A percentile compares a stretch with the other conserved stretches of the same genome.
Conservation (phyloP, 2,797 vertebrate species). For the Muscicapa comitata region DNA sequence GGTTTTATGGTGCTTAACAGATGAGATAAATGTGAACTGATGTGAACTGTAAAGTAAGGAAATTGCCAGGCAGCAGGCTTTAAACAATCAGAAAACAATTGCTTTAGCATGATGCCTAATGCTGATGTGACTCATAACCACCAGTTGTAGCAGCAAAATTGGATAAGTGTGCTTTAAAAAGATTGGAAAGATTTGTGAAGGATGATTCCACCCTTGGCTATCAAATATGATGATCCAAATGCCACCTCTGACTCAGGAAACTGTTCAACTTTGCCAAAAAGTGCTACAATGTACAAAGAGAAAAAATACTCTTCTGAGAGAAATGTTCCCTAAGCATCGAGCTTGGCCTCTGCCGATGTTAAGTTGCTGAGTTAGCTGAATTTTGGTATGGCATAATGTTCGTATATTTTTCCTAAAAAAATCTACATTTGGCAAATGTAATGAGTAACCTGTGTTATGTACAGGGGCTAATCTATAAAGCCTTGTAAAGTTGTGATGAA, state of each 20-base stretch:
- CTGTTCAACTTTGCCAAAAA: neutral
- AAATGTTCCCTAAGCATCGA: neutral
- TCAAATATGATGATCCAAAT: neutral
- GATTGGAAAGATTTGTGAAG: neutral
- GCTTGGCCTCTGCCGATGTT: neutral
- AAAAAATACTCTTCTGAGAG: neutral
- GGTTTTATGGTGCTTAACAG: neutral
- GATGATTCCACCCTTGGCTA: neutral
- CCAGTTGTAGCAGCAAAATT: neutral
- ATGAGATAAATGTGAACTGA: neutral
- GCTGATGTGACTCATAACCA: neutral
- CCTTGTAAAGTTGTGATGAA: neutral
- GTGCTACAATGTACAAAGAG: neutral
- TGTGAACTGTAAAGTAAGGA: neutral
- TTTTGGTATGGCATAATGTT: neutral
- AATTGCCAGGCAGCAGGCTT: neutral
- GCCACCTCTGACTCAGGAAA: neutral
- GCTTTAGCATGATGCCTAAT: neutral
- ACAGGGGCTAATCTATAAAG: neutral
- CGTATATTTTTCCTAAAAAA: neutral
- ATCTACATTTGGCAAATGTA: neutral
- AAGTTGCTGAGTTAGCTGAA: neutral
- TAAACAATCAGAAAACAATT: neutral
- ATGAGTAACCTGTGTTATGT: neutral
- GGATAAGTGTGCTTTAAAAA: neutral